Conservation (phyloP, 2,888 invertebrate genomes). For the Heliconius aoede region DNA sequence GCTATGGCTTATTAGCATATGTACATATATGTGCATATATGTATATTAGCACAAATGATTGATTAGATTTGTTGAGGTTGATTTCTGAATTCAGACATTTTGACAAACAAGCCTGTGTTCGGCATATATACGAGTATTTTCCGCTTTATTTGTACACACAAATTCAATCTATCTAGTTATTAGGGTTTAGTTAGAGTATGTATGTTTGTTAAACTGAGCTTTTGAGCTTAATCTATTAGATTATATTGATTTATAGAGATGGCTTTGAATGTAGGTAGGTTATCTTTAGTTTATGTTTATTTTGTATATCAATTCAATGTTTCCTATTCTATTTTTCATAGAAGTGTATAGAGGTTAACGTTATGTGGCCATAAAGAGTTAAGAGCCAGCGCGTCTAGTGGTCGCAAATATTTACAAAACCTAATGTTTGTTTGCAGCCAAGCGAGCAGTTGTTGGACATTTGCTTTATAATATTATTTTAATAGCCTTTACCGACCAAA, state of each 20-base stretch:
- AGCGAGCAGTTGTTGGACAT: too few relatives aligned
- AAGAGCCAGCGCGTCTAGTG: too few relatives aligned
- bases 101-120: not conserved
- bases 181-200: not conserved
- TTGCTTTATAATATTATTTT: too few relatives aligned
- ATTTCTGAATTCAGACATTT: not conserved
- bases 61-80: not conserved
- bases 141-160: conserved; percentile 1
- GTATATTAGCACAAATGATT: not conserved
- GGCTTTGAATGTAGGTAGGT: too few relatives aligned
- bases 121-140: not conserved
- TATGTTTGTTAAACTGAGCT: not conserved
- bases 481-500: too few relatives aligned
- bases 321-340: too few relatives aligned
- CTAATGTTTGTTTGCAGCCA: too few relatives aligned
- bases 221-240: not conserved
- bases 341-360: too few relatives aligned
- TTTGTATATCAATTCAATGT: too few relatives aligned
- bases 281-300: too few relatives aligned
- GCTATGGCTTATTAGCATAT: conserved; percentile 4
- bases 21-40: not conserved
- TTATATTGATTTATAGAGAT: not conserved
- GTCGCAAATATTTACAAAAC: too few relatives aligned
- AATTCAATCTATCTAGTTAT: conserved; percentile 7
- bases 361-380: too few relatives aligned